Base-by-base conservation (phyloP, 2,113 vertebrate species). In the Pica pica region DNA sequence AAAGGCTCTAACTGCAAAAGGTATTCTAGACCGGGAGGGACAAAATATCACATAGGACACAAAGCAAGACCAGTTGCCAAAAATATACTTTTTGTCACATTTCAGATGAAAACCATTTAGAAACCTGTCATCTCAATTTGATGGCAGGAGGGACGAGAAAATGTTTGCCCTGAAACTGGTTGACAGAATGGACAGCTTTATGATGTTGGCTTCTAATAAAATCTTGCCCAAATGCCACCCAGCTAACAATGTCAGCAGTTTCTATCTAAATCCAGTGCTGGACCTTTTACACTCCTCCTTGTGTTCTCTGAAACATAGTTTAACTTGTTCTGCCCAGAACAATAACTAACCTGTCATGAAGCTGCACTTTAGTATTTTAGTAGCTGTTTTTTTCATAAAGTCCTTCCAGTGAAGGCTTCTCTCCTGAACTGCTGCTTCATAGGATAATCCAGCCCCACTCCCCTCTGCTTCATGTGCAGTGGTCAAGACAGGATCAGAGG, bases 181-280 rank as follows among this genome's bases (percentile, higher is more conserved):
- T 89, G 89, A 83, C 89, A 90, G 71, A 89, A 91, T 26, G 44
- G 87, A 94, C 82, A 90, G 91, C 46, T 87, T 89, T 84, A 89
- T 61, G 81, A 87, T 67, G 70, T 37, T 79, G 67, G 37, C 67
- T 80, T 93, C 89, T 80, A 82, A 92, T 41, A 79, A 79, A 89
- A 61, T 18, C 55, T 90, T 88, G 55, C 55, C 57, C 50, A 94
- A 87, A 77, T 77, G 63, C 87, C 84, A 94, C 55, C 53, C 30
- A 82, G 33, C 33, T 35, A 95, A 93, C 57, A 80, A 21, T 16
- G 50, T 53, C 70, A 91, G 65, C 77, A 76, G 20, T 68, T 87
- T 71, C 87, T 56, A 53, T 28, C 73, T 82, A 85, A 94, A 93
- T 30, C 57, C 49, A 69, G n/a, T 33, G 53, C 42, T 63, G 37